These are phyloP conservation scores for Cassiopea andromeda DNA, from an alignment of 30 jellyfish, hydroid and myxozoan genomes.

Conservation along the genomic window DNA sequence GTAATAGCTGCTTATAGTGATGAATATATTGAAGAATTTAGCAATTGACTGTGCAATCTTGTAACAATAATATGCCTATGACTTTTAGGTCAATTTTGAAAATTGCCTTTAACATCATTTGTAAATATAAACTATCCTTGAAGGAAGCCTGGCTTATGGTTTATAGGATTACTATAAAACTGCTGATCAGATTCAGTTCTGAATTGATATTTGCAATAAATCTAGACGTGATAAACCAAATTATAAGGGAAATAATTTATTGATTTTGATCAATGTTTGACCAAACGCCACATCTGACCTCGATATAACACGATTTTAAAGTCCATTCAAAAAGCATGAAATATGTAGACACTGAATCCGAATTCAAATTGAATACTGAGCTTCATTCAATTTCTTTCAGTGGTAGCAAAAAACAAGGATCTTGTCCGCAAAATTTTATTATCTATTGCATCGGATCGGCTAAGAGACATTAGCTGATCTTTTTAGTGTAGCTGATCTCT, in stretches of 20 bases:
- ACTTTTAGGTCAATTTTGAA: neutral
- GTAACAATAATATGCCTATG: neutral
- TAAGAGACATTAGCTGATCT: conserved; percentile 50
- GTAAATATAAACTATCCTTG: conserved; percentile 24
- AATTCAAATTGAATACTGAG: conserved; percentile 42
- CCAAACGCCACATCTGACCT: conserved; percentile 16
- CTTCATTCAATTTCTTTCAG: conserved; percentile 16
- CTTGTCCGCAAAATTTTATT: conserved; percentile 31
- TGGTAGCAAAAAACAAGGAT: conserved; percentile 29
- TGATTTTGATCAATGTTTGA: conserved; percentile 44
- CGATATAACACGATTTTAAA: conserved; percentile 25
- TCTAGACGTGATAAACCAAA: conserved; percentile 58
- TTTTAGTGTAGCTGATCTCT: conserved; percentile 49
- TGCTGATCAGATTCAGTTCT: conserved; percentile 59
- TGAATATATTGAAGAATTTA: neutral
- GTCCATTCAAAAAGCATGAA: conserved; percentile 23
- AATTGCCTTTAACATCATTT: neutral
- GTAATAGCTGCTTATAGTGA: neutral
- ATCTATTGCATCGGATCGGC: conserved; percentile 32
- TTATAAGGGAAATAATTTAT: conserved; percentile 32
- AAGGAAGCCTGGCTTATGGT: neutral
- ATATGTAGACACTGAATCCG: conserved; percentile 29
- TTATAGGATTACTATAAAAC: conserved; percentile 33
- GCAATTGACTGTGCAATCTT: neutral
- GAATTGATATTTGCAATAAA: conserved; percentile 37